A percentile compares a stretch with the other conserved stretches of the same genome.
Evolutionary conservation across 1,140 invertebrate species (phyloP).

Genomic region (Drosophila bocqueti): DNA sequence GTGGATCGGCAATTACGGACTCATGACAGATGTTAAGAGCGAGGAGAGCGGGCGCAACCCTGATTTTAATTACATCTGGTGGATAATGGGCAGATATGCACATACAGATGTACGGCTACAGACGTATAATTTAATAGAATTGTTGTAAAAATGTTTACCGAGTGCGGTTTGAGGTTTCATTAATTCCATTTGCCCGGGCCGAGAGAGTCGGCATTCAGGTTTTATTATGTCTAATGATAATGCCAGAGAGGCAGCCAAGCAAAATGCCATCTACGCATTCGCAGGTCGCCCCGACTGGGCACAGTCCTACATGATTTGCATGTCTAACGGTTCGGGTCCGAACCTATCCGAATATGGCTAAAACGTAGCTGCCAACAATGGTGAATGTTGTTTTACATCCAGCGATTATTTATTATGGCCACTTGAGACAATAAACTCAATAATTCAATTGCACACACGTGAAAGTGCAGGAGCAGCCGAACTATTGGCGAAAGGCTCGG

Average conservation of each 20-base stretch:
- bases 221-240: conserved; percentile 46
- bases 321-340: conserved; percentile 31
- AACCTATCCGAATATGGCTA: conserved; percentile 29
- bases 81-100: conserved; percentile 41
- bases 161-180: conserved; percentile 58
- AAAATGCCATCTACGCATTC: conserved; percentile 33
- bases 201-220: conserved; percentile 16
- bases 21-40: conserved; percentile 34
- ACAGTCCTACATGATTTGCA: conserved; percentile 62
- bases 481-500: conserved; percentile 60
- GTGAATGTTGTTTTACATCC: conserved; percentile 68
- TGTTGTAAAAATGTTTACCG: conserved; percentile 53
- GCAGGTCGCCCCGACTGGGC: conserved; percentile 23
- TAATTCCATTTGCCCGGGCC: conserved; percentile 18
- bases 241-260: conserved; percentile 9
- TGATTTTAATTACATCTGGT: conserved; percentile 51
- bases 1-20: conserved; percentile 59
- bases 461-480: conserved; percentile 62
- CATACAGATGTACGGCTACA: conserved; percentile 26
- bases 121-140: conserved; percentile 63
- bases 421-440: conserved; percentile 68
- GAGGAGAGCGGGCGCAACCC: conserved; percentile 19
- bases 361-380: conserved; percentile 57
- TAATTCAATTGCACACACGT: conserved; percentile 68
- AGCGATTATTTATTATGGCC: conserved; percentile 77